Conservation (phyloP, 1,140 invertebrate genomes). For the Drosophila sturtevanti region DNA sequence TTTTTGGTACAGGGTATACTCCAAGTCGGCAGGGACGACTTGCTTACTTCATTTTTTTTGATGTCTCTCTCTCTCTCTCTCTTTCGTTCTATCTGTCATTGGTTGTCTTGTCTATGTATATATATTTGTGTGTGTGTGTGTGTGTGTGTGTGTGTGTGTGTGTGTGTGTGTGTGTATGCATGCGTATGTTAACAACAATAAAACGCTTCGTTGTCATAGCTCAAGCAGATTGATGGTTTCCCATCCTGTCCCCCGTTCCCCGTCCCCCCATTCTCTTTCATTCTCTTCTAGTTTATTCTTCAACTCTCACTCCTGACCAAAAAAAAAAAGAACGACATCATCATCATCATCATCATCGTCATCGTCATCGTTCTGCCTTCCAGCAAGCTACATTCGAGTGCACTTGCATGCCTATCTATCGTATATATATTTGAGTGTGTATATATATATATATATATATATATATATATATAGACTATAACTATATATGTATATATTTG, state of each 20-base stretch:
- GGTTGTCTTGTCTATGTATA: too few species aligned
- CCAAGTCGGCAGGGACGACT: too few species aligned
- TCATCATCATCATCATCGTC: constrained; percentile 53
- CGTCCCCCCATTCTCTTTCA: background rate
- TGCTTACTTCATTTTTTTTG: too few species aligned
- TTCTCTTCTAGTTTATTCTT: too few species aligned
- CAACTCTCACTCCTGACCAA: background rate
- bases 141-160: background rate
- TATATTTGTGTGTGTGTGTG: too few species aligned
- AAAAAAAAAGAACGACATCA: constrained; percentile 30
- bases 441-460: constrained; percentile 49
- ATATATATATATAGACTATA: constrained; percentile 22
- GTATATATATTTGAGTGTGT: too few species aligned
- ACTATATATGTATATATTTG: constrained; percentile 8
- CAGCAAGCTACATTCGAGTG: constrained; percentile 55
- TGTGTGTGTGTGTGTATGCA: constrained; percentile 7
- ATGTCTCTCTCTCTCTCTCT: too few species aligned
- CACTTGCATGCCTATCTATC: constrained; percentile 60
- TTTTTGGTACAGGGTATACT: too few species aligned
- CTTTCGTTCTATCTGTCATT: too few species aligned
- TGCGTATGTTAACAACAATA: constrained; percentile 66
- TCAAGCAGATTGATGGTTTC: constrained; percentile 73
- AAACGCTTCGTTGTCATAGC: constrained; percentile 77
- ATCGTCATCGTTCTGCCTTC: constrained; percentile 37
- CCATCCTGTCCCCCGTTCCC: background rate